phyloP scores from a whole-genome alignment of 2,113 vertebrate species.

The Orientallactaga bullata region DNA sequence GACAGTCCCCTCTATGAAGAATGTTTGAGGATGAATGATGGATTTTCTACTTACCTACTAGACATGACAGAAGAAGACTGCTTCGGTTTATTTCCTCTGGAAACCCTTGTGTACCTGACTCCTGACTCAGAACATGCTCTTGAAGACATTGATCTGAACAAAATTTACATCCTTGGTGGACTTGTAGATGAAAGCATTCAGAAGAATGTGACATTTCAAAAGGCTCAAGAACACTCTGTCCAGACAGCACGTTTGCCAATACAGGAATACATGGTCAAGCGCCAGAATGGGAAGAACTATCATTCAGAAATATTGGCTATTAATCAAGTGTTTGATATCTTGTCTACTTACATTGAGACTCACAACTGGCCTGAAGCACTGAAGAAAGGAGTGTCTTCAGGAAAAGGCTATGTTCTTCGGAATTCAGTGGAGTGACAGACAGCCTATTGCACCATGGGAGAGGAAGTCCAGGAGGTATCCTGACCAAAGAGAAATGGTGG shows the following conservation, averaged over 20 bases:
- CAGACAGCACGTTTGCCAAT: slow-evolving; percentile 92
- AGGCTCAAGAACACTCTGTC: slow-evolving; percentile 88
- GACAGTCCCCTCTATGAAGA: slow-evolving; percentile 91
- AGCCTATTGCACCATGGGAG: background rate
- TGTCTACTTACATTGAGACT: slow-evolving; percentile 86
- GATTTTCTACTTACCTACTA: slow-evolving; percentile 92
- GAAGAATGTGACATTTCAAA: slow-evolving; percentile 93
- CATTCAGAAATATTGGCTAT: no score
- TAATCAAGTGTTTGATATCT: slow-evolving; percentile 93
- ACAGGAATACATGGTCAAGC: slow-evolving; percentile 93
- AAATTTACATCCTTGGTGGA: slow-evolving; percentile 94
- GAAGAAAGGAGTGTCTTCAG: slow-evolving; percentile 87
- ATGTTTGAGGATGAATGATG: slow-evolving; percentile 96
- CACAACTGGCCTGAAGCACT: slow-evolving; percentile 87
- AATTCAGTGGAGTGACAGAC: slow-evolving; percentile 37
- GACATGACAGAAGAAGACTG: slow-evolving; percentile 92
- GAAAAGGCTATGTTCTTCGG: slow-evolving; percentile 87
- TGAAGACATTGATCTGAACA: slow-evolving; percentile 89
- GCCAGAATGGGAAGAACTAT: slow-evolving; percentile 91
- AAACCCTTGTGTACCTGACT: slow-evolving; percentile 93
- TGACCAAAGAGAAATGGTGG: slow-evolving; percentile 12
- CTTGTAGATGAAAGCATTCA: slow-evolving; percentile 97
- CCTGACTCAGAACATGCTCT: slow-evolving; percentile 94
- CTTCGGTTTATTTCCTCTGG: slow-evolving; percentile 91
- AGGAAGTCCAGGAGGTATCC: background rate